Base-by-base conservation (phyloP, 2,797 vertebrate genomes). In the Hybognathus amarus region DNA sequence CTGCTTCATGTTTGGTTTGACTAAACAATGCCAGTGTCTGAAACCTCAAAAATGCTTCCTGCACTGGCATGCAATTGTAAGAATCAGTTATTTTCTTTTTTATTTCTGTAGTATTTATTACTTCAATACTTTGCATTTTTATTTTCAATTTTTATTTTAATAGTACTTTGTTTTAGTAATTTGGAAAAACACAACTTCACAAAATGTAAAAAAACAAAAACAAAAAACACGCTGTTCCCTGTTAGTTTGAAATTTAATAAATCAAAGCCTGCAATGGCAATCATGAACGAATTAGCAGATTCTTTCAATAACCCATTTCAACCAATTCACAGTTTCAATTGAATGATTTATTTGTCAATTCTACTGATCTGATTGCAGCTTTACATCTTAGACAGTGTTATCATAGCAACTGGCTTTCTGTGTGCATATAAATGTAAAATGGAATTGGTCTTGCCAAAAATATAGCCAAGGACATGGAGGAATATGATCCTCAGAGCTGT, bases 1-100 rank as follows among this genome's bases (percentile, higher is more conserved):
- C 52, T n/a, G 82, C 50, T 73, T 81, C 47, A 83, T 69, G 64
- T 42, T 54, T 56, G 24, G 69, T 83, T 50, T 69, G 38, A n/a
- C 17, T 69, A 67, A 67, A 69, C 50, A 56, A 56, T 68, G 36
- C 30, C 17, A 38, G 10, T 40, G 10, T 52, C 59, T 20, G 13
- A 75, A 40, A 73, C 13, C 27, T 73, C 11, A 38, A 64, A 73
- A 64, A 74, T 52, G 30, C 30, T 73, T 71, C 69, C 27, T 27
- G 33, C 33, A 24, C 59, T 27, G 5, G 6, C n/a, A 4, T 63
- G 47, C 15, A n/a, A 18, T 47, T 30, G 20, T 12, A 73, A 22
- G 15, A 68, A 52, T 6, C 33, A n/a, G 12, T 9, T 36, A 59
- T 40, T 59, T 75, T 56, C 24, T 22, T n/a, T 33, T 33, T 33